Conservation (phyloP, 1,140 invertebrate genomes). For the Brachionus plicatilis region DNA sequence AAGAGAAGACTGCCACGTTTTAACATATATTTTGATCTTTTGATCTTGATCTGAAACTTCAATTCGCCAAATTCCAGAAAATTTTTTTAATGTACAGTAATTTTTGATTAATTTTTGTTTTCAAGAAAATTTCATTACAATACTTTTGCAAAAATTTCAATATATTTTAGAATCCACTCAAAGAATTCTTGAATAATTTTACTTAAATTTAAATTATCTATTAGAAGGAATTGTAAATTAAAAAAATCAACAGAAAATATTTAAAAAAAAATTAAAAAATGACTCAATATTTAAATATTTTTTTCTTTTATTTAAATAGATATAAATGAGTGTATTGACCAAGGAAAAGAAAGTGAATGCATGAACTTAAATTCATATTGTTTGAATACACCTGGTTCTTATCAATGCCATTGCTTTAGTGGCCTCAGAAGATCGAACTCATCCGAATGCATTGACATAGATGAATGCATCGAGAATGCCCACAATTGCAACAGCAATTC, state of each 20-base stretch:
- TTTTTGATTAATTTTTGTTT: no score
- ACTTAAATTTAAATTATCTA: no score
- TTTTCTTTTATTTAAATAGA: not conserved
- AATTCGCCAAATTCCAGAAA: no score
- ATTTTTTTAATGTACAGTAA: no score
- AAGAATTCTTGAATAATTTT: no score
- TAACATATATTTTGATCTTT: no score
- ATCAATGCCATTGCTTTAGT: slow-evolving; percentile 1
- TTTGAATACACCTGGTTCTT: slow-evolving; percentile 19
- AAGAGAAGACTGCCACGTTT: no score
- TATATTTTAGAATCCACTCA: no score
- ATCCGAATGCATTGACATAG: slow-evolving; percentile 8
- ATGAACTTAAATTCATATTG: not conserved
- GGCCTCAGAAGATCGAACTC: not conserved
- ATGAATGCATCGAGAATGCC: slow-evolving; percentile 16
- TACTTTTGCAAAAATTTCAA: no score
- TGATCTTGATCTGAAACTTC: no score
- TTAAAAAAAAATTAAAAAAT: not conserved
- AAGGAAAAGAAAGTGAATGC: not conserved
- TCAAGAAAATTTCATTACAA: no score
- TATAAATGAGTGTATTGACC: slow-evolving; percentile 38
- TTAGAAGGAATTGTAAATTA: no score
- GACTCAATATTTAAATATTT: not conserved
- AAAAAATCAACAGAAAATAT: not conserved
- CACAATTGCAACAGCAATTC: slow-evolving; percentile 17